A percentile compares a stretch with the other conserved stretches of the same genome.
Evolutionary conservation across 2,113 vertebrate species (phyloP).

Genomic region (Thinocorus orbignyianus): DNA sequence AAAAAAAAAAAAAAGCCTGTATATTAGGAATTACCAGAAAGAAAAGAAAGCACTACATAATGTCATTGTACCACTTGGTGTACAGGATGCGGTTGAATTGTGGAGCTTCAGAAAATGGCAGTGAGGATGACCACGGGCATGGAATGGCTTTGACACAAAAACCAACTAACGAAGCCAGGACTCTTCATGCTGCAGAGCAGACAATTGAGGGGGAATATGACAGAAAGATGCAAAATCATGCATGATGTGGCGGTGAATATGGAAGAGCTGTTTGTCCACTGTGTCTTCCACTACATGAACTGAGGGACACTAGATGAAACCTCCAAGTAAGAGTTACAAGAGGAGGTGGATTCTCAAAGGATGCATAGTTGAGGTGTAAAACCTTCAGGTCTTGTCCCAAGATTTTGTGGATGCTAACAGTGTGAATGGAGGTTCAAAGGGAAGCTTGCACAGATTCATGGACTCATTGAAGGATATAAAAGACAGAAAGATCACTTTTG

Average conservation of each 20-base stretch:
- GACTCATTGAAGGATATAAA: background rate
- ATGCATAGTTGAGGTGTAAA: background rate
- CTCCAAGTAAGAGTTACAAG: background rate
- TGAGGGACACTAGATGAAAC: background rate
- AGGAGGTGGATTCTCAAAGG: background rate
- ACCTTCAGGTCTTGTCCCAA: background rate
- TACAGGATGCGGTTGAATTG: background rate
- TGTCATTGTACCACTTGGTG: background rate
- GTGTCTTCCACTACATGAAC: background rate
- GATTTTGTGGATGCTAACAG: background rate
- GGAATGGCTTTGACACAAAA: background rate
- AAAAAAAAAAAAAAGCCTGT: background rate
- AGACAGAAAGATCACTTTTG: background rate
- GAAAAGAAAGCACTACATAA: background rate
- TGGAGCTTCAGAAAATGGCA: background rate
- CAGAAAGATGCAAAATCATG: background rate
- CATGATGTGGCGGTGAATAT: fast-evolving
- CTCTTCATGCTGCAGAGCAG: background rate
- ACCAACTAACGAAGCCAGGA: background rate
- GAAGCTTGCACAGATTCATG: background rate
- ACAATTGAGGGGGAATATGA: background rate
- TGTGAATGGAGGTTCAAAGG: background rate
- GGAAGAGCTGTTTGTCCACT: background rate
- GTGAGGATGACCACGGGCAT: background rate
- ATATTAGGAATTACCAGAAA: background rate